Base-by-base conservation (phyloP, 2,888 invertebrate genomes). In the Leptothorax acervorum region DNA sequence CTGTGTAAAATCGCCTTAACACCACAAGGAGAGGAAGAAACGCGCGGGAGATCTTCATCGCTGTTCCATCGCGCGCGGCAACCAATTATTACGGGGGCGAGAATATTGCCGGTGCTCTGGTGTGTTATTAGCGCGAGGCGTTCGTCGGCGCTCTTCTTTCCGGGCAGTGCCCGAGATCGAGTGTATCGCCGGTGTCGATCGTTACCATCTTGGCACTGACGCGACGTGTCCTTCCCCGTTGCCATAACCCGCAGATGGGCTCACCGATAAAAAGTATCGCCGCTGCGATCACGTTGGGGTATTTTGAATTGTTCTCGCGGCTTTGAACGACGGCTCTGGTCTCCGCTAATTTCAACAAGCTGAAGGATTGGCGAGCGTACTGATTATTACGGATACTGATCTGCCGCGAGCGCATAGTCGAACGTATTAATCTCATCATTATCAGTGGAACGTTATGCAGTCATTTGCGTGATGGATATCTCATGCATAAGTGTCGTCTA, bases 61-160 rank as follows among this genome's bases (percentile, higher is more conserved):
- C 82, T 62, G 83, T 74, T 76, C 86, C 85, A 79, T 70, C 42
- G 86, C 85, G 85, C 86, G 78, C 57, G 89, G 88, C 85, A 90
- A 90, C 88, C 90, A 90, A 90, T 91, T 90, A 90, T 91, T 90
- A 90, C 90, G 90, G 90, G 89, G 90, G 90, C 90, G 90, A 89
- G 90, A 90, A 88, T 85, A 87, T 87, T 88, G 85, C 87, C 66
- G 82, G 73, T 82, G 79, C 31, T 31, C 45, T 53, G 86, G 86
- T 83, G 90, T 90, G 85, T 90, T 90, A 90, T 90, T 90, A 90
- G 90, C 86, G 87, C 79, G 82, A 86, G 74, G 82, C 88, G 86
- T 79, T 88, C 75, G 88, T 78, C 87, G 86, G 66, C 86, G 84
- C 89, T 90, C 87, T 88, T 86, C 86, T 88, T 89, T 85, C 79